phyloP scores from a whole-genome alignment of 2,888 invertebrate genomes.

The Tachystola acroxantha region DNA sequence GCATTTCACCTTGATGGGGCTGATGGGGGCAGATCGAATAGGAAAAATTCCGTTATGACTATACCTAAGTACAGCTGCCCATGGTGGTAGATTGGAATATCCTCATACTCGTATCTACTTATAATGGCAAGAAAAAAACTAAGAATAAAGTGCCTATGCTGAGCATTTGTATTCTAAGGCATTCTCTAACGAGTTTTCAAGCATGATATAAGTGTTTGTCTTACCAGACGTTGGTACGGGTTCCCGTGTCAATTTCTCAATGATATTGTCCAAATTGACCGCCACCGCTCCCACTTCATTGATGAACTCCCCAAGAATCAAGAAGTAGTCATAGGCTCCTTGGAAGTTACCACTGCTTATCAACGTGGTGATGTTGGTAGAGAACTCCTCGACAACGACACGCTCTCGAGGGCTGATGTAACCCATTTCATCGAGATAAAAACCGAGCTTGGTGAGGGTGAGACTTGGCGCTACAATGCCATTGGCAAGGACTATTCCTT shows the following conservation, averaged over 20 bases:
- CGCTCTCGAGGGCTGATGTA: conserved; percentile 83
- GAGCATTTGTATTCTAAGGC: no score
- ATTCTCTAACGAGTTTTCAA: no score
- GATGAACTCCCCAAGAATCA: conserved; percentile 78
- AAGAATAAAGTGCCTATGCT: no score
- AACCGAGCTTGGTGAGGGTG: conserved; percentile 52
- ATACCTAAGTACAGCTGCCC: no score
- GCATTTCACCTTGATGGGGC: no score
- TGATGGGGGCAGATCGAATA: no score
- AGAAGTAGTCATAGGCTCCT: conserved; percentile 81
- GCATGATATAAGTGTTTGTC: no score
- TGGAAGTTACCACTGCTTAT: conserved; percentile 71
- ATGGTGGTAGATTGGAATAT: no score
- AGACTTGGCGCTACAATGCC: conserved; percentile 87
- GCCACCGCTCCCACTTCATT: conserved; percentile 80
- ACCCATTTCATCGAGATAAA: conserved; percentile 72
- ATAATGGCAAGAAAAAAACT: no score
- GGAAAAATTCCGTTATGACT: no score
- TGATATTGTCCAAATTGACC: conserved; percentile 80
- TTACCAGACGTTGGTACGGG: not conserved
- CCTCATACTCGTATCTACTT: no score
- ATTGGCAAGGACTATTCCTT: conserved; percentile 89
- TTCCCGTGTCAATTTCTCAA: conserved; percentile 42
- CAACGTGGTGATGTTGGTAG: conserved; percentile 64
- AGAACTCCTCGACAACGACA: conserved; percentile 71